These are phyloP conservation scores for Prietella phreatophila DNA, from an alignment of 2,113 vertebrate species.

Conservation along the genomic window DNA sequence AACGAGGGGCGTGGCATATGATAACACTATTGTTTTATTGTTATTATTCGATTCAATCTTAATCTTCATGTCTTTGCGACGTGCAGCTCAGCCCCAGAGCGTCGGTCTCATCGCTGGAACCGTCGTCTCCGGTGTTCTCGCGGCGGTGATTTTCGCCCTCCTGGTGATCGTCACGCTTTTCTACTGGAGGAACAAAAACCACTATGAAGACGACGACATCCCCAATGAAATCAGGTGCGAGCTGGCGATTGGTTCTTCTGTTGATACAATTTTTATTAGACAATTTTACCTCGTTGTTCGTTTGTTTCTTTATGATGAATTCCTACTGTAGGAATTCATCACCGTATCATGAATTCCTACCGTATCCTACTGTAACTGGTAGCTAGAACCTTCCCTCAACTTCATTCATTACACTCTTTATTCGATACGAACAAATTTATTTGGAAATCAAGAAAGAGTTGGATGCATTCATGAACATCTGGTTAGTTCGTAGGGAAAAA, in stretches of 20 bases:
- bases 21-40: neutral
- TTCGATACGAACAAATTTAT: neutral
- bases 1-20: neutral
- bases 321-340: too few relatives aligned
- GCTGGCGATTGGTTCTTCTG: neutral
- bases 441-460: neutral
- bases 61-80: neutral
- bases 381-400: neutral
- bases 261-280: neutral
- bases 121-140: conserved; percentile 81
- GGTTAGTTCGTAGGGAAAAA: neutral
- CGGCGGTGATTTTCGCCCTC: conserved; percentile 82
- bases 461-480: neutral
- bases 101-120: conserved; percentile 90
- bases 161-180: conserved; percentile 85
- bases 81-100: conserved; percentile 85
- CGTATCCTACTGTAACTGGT: neutral
- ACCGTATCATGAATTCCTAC: too few relatives aligned
- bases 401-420: too few relatives aligned
- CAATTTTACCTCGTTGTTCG: neutral
- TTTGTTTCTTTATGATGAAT: neutral
- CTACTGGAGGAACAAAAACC: conserved; percentile 97
- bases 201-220: conserved; percentile 96
- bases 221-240: conserved; percentile 97
- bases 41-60: too few relatives aligned